Conservation (phyloP, 2,797 vertebrate species). For the Myripristis murdjan region DNA sequence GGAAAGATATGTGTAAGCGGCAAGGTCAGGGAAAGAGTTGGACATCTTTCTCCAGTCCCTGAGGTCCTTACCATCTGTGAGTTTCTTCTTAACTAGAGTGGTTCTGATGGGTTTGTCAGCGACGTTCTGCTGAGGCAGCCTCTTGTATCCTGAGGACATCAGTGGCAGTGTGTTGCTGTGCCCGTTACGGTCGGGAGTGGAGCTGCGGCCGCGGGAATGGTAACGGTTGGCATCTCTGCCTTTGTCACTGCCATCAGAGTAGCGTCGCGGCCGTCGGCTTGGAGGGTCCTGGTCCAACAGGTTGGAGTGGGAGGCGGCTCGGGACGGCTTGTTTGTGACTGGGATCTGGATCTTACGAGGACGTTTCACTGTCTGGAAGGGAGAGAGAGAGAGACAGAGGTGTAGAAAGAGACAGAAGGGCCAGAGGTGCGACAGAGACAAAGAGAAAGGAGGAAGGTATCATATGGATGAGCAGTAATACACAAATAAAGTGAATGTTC, state of each 20-base stretch:
- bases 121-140: constrained; percentile 85
- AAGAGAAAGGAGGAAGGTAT: neutral
- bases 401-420: neutral
- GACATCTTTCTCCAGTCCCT: constrained; percentile 7
- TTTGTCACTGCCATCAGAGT: constrained; percentile 89
- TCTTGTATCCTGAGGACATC: constrained; percentile 91
- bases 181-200: constrained; percentile 72
- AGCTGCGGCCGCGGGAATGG: constrained; percentile 69
- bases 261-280: constrained; percentile 55
- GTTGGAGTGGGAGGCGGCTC: constrained; percentile 84
- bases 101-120: constrained; percentile 88
- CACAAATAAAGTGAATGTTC: neutral
- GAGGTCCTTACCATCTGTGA: constrained; percentile 89
- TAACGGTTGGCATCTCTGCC: constrained; percentile 74
- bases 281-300: constrained; percentile 76
- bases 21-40: neutral
- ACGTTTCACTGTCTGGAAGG: constrained; percentile 92
- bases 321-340: constrained; percentile 66
- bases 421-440: neutral
- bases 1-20: neutral
- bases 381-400: neutral
- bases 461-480: neutral
- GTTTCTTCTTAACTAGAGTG: constrained; percentile 88
- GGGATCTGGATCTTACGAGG: constrained; percentile 91
- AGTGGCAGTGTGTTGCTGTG: constrained; percentile 83